Base-by-base conservation (phyloP, 2,797 vertebrate genomes). In the Malacoraja senta region DNA sequence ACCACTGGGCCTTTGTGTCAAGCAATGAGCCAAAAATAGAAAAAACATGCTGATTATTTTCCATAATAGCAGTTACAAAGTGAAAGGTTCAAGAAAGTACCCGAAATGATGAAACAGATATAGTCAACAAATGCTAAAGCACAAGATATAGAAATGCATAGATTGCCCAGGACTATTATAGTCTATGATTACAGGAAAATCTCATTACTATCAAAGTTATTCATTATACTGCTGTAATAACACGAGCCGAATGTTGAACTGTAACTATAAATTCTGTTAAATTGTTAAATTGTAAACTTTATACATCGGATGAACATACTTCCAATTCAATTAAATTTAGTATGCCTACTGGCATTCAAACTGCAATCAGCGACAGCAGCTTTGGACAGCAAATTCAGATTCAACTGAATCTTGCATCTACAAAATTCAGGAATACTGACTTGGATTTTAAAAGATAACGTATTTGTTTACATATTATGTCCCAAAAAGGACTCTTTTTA, bases 251-350 rank as follows among this genome's bases (percentile, higher is more conserved):
- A 88, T 21, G 32, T 68, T 35, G 61, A 88, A 32, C 21, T 1
- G 63, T 88, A 88, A 68, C 63, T 68, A 29, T 65, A 88, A 83
- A 63, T 88, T 88, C 63, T 88, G 61, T 19, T 65, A 65, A 65
- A 88, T 65, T 88, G 61, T 32, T 65, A 65, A 65, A 88, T 65
- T n/a, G 1, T 88, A 88, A 88, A 88, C 84, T 88, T 65, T 63
- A 88, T 15, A 88, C 29, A 29, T 32, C n/a, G 29, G 61, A 88
- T 88, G 6, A 88, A 19, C n/a, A 63, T 65, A 17, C 63, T 65
- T 88, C 61, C 58, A 65, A 61, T 29, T 9, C 26, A 13, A 13
- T 29, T 61, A 84, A 26, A 61, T 84, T 29, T 61, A 84, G 53
- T 65, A 35, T 88, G 84, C 84, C 15, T 65, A 35, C 84, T 65